Evolutionary conservation across 2,113 vertebrate species (phyloP).

Genomic region (Aphyosemion australe): DNA sequence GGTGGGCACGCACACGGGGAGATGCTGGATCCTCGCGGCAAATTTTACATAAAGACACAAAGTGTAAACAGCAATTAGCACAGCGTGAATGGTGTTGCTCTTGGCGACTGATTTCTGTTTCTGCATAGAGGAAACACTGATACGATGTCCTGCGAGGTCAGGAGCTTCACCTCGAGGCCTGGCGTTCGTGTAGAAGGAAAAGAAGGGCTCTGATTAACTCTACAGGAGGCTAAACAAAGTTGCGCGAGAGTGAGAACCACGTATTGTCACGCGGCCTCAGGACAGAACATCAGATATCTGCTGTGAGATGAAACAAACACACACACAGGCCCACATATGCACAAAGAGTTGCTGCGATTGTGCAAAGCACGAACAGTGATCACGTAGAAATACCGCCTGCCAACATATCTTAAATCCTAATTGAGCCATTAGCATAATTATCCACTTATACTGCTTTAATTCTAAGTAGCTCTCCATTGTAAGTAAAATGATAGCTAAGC

Average conservation of each 20-base stretch:
- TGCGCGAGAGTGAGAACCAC: conserved; percentile 24
- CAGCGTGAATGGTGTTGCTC: conserved; percentile 24
- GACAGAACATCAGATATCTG: conserved; percentile 56
- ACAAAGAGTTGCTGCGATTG: conserved; percentile 21
- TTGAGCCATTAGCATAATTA: conserved; percentile 77
- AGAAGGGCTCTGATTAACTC: conserved; percentile 22
- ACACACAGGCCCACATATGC: conserved; percentile 47
- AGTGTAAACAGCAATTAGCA: conserved; percentile 44
- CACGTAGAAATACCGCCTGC: conserved; percentile 63
- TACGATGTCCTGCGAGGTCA: conserved; percentile 54
- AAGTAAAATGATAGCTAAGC: conserved; percentile 71
- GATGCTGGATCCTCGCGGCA: conserved; percentile 38
- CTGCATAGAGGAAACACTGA: conserved; percentile 15
- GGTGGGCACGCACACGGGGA: conserved; percentile 35
- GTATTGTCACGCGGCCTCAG: conserved; percentile 33
- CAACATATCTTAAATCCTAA: conserved; percentile 72
- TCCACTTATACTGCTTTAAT: conserved; percentile 76
- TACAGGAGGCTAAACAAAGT: conserved; percentile 29
- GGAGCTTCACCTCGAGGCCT: conserved; percentile 20
- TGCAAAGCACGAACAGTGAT: conserved; percentile 40
- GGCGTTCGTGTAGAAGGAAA: neutral
- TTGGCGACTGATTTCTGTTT: conserved; percentile 6
- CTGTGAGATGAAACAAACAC: conserved; percentile 32
- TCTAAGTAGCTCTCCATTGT: conserved; percentile 73
- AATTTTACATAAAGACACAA: conserved; percentile 35